Evolutionary conservation across 1,140 invertebrate genomes (phyloP), one percentile per base, ranked within the genome.

Genomic region (Megalopta genalis): DNA sequence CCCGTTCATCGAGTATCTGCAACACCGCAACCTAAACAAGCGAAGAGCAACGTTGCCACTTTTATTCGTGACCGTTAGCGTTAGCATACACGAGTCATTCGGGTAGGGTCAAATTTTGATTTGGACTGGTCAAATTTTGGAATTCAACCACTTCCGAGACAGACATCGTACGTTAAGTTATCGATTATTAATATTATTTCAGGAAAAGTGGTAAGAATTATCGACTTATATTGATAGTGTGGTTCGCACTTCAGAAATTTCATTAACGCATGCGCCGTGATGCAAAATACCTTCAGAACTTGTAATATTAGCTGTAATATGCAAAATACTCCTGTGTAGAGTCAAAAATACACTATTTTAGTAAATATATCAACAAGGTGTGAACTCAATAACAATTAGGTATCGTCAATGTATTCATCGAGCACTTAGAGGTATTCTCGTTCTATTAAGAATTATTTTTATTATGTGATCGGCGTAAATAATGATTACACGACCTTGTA

Each of bases 1-100:
- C 65, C 69, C 65, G 67, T 80, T 49, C 72, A 77, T 60, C 76
- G 63, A 77, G 18, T 66, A 77, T 76, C 73, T 82, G 77, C 85
- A 86, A 86, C 84, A 54, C 64, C 77, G 85, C 85, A 86, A 77
- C 46, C 77, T 80, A 77, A 86, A 80, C 77, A 86, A 83, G 77
- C 59, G 81, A 83, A 62, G 23, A 60, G 81, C 85, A 68, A 77
- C 59, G 85, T 86, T 86, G 85, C 84, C 84, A 60, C 49, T 68
- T 83, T 68, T 86, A 64, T 59, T 73, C 46, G n/a, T 69, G n/a
- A 68, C 72, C 60, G 66, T 63, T 82, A 75, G n/a, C 60, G 66
- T 63, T 82, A 75, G n/a, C 12, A 32, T 73, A 54, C 21, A 37
- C 59, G 27, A 49, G 54, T 39, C 59, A 5, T 68, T 64, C 18